Conservation (phyloP, 2,888 invertebrate genomes). For the Nemapogon koenigi region DNA sequence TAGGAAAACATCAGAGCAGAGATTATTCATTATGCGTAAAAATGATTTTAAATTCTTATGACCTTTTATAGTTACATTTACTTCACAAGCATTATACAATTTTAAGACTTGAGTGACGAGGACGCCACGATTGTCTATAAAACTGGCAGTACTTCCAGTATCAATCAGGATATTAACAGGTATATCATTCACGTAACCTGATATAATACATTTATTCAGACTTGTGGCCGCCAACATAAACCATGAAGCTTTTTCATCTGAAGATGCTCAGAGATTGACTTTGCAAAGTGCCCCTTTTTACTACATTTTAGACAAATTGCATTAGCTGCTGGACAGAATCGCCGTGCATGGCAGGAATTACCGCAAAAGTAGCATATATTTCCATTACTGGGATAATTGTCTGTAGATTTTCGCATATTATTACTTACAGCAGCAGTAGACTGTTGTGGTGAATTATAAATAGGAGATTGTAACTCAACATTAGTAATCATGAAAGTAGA, state of each 20-base stretch:
- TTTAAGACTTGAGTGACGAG: background rate
- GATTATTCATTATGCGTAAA: background rate
- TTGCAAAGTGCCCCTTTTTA: slow-evolving; percentile 10
- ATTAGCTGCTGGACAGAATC: slow-evolving; percentile 4
- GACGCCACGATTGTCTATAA: background rate
- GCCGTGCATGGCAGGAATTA: slow-evolving; percentile 6
- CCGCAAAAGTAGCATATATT: slow-evolving; percentile 10
- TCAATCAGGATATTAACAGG: slow-evolving; percentile 4
- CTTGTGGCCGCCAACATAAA: too few species aligned
- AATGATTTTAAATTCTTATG: background rate
- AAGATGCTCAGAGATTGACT: too few species aligned
- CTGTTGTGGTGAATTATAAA: too few species aligned
- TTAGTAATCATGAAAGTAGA: too few species aligned
- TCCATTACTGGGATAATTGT: too few species aligned
- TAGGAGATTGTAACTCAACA: too few species aligned
- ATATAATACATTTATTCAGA: background rate
- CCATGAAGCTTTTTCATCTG: too few species aligned
- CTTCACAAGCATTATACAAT: background rate
- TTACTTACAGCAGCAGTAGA: too few species aligned
- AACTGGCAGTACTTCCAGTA: slow-evolving; percentile 5
- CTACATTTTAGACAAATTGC: slow-evolving; percentile 6
- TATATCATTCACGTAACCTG: background rate
- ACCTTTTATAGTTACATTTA: background rate
- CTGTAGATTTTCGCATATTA: too few species aligned
- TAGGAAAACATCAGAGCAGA: background rate